These are phyloP conservation scores for Ctenosaura bakeri DNA, from an alignment of 2,797 vertebrate genomes.

Conservation along the genomic window DNA sequence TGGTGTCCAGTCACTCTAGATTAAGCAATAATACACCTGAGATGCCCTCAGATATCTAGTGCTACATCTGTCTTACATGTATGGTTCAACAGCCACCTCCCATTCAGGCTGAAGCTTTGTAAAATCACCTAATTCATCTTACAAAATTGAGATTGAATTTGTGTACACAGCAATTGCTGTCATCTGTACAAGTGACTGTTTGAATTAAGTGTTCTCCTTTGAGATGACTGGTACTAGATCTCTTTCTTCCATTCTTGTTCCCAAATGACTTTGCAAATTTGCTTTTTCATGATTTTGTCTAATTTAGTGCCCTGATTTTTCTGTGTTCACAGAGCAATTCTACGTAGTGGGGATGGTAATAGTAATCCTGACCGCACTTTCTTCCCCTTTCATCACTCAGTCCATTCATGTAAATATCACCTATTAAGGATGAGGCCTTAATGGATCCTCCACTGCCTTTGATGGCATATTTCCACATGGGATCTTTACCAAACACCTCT, in stretches of 20 bases:
- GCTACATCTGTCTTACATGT: constrained; percentile 23
- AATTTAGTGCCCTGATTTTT: background rate
- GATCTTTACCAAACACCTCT: background rate
- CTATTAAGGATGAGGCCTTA: background rate
- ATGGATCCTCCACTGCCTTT: background rate
- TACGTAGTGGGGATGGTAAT: background rate
- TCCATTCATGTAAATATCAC: background rate
- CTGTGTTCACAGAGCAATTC: background rate
- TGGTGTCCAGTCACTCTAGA: background rate
- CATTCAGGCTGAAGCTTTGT: background rate
- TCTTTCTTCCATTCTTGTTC: background rate
- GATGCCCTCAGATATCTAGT: background rate
- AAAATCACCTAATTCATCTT: background rate
- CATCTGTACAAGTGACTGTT: background rate
- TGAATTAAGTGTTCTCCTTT: background rate
- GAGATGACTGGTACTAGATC: background rate
- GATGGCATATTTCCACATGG: background rate
- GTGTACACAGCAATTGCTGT: background rate
- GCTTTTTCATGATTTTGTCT: background rate
- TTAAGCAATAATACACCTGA: background rate
- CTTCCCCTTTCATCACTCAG: background rate
- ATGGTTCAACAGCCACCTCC: constrained; percentile 14
- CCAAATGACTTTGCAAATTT: background rate
- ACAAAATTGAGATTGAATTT: background rate
- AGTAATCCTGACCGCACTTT: background rate